phyloP scores from a whole-genome alignment of 2,888 invertebrate species.

The Lithophane ornitopus region DNA sequence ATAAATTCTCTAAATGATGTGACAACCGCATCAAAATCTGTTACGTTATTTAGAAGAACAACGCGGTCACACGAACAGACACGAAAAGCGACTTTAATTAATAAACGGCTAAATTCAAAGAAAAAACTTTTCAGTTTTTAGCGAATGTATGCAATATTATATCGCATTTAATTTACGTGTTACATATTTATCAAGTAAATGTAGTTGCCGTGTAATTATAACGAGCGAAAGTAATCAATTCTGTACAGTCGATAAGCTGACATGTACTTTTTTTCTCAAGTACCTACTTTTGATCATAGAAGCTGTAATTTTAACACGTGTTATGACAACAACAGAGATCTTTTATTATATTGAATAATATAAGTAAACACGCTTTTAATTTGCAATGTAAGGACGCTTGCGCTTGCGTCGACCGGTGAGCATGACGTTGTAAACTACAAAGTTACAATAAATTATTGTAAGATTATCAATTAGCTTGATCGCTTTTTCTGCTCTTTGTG shows the following conservation, averaged over 20 bases:
- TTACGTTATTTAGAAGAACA: neutral
- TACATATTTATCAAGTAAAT: neutral
- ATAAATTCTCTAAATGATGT: neutral
- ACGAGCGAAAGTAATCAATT: conserved; percentile 16
- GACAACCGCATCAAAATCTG: neutral
- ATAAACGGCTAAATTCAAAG: neutral
- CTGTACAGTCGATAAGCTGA: conserved; percentile 19
- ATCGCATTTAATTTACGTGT: neutral
- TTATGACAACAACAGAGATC: neutral
- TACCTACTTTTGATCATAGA: conserved; percentile 4
- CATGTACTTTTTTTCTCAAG: conserved; percentile 17
- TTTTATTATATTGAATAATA: neutral
- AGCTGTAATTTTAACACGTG: neutral
- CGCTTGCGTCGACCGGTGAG: neutral
- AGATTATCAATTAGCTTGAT: conserved; percentile 2
- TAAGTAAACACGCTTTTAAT: too few species aligned
- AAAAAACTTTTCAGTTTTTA: neutral
- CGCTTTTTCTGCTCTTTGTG: neutral
- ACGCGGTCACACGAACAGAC: neutral
- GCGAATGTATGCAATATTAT: neutral
- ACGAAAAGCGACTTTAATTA: neutral
- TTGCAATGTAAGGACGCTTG: neutral
- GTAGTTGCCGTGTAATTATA: neutral
- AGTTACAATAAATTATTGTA: neutral
- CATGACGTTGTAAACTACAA: neutral